Percentiles rank a stretch among this genome's conserved stretches.
Evolutionary conservation across 2,797 vertebrate genomes (phyloP).

Genomic region (Coregonus sp.): DNA sequence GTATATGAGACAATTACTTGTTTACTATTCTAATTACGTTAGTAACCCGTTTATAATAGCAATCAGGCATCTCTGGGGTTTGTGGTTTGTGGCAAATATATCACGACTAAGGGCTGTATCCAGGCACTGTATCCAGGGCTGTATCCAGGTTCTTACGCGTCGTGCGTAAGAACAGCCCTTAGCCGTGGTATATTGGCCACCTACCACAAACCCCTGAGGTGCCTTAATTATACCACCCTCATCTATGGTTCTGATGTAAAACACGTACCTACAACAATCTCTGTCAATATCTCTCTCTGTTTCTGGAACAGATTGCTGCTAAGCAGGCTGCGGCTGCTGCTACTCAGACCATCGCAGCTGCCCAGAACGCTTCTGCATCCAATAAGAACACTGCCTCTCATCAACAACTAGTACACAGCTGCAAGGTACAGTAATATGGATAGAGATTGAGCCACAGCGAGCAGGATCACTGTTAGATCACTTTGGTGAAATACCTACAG

Average conservation of each 20-base stretch:
- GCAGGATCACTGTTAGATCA: not conserved
- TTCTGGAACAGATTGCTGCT: slow-evolving; percentile 84
- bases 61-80: too few relatives aligned
- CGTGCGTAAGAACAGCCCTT: too few relatives aligned
- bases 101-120: too few relatives aligned
- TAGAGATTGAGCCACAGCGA: not conserved
- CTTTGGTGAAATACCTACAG: not conserved
- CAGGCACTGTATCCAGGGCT: too few relatives aligned
- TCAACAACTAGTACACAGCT: slow-evolving; percentile 97
- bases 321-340: slow-evolving; percentile 97
- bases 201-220: too few relatives aligned
- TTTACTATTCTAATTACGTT: too few relatives aligned
- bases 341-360: slow-evolving; percentile 96
- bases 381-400: slow-evolving; percentile 96
- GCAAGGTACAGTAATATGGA: slow-evolving; percentile 81
- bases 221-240: slow-evolving; percentile 15
- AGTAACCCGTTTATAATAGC: too few relatives aligned
- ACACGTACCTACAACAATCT: not conserved
- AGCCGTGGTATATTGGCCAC: too few relatives aligned
- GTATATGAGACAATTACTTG: too few relatives aligned
- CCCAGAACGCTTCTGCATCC: slow-evolving; percentile 94
- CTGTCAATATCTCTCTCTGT: slow-evolving; percentile 14
- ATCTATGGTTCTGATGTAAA: slow-evolving; percentile 24
- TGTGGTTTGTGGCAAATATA: too few relatives aligned
- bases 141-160: too few relatives aligned